phyloP scores from a whole-genome alignment of 2,113 vertebrate species.

The Willisornis vidua region DNA sequence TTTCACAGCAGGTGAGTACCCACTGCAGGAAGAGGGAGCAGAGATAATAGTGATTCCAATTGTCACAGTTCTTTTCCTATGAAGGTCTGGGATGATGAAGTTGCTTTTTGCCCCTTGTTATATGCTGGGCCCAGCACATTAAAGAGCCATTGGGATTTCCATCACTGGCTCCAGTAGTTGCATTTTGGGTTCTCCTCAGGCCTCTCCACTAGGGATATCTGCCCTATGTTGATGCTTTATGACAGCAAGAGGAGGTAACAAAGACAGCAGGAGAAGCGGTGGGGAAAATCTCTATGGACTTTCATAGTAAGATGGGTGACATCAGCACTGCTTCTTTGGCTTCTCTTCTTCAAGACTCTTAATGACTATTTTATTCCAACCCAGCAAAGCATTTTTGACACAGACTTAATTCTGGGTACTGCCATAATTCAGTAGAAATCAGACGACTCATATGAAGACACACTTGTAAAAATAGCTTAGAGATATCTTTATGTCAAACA shows the following conservation, averaged over 20 bases:
- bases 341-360: not conserved
- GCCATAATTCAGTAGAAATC: not conserved
- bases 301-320: not conserved
- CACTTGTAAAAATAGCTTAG: not conserved
- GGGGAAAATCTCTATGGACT: rapidly evolving
- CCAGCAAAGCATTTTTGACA: not conserved
- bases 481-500: not conserved
- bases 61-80: not conserved
- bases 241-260: not conserved
- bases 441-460: not conserved
- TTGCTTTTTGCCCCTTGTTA: not conserved
- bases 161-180: not conserved
- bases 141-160: not conserved
- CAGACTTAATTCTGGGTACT: not conserved
- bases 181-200: not conserved
- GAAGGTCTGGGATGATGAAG: not conserved
- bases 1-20: not conserved
- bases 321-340: not conserved
- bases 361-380: not conserved
- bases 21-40: not conserved
- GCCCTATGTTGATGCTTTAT: rapidly evolving
- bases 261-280: rapidly evolving
- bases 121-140: not conserved
- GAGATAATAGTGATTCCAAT: not conserved
- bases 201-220: not conserved